Conservation (phyloP, 2,113 vertebrate species). For the Xenotilapia caudafasciata region DNA sequence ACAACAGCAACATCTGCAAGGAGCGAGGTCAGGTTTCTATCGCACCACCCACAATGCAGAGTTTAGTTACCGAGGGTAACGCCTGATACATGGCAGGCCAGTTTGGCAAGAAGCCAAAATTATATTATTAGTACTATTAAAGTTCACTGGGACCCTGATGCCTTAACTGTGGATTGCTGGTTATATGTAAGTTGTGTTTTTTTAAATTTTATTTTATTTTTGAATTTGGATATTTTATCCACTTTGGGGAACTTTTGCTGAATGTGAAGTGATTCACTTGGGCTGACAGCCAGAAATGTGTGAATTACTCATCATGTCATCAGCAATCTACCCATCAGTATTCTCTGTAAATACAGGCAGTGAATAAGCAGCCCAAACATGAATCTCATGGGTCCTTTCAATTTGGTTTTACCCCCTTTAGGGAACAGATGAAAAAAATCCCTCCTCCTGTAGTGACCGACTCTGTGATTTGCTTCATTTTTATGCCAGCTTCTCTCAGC, state of each 20-base stretch:
- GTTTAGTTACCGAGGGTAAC: not conserved
- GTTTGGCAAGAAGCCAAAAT: not conserved
- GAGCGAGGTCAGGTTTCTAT: conserved; percentile 22
- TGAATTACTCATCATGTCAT: not conserved
- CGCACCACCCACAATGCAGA: conserved; percentile 28
- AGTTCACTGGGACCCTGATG: not conserved
- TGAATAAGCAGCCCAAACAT: not conserved
- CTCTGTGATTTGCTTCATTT: not conserved
- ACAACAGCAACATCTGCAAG: conserved; percentile 46
- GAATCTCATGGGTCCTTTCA: not conserved
- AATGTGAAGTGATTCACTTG: not conserved
- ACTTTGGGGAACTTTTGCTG: not conserved
- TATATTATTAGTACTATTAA: not conserved
- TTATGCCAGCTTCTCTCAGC: not conserved
- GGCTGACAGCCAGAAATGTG: not conserved
- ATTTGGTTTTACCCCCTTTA: not conserved
- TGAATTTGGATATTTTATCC: not conserved
- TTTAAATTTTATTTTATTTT: accelerated
- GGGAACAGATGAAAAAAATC: not conserved
- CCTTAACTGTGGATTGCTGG: not conserved
- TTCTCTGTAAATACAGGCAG: not conserved
- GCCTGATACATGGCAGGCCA: not conserved
- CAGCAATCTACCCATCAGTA: not conserved
- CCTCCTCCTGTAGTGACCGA: not conserved
- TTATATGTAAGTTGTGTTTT: not conserved